Conservation (phyloP, 2,888 invertebrate genomes). For the Amblyjoppa fuscipennis region DNA sequence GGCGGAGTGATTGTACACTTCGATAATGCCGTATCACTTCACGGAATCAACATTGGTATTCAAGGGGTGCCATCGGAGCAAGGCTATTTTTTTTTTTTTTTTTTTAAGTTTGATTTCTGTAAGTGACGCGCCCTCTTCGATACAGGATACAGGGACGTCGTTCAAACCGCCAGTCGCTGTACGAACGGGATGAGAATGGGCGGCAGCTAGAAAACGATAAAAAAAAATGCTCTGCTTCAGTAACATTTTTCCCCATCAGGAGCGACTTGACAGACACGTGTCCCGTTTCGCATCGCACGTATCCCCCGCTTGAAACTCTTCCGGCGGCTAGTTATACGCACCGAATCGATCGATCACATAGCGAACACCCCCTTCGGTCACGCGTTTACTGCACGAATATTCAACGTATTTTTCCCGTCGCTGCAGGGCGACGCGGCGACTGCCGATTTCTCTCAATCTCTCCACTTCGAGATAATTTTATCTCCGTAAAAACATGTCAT, state of each 20-base stretch:
- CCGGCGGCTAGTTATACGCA: slow-evolving; percentile 47
- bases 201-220: slow-evolving; percentile 3
- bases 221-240: slow-evolving; percentile 31
- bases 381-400: not conserved
- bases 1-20: not conserved
- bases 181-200: not conserved
- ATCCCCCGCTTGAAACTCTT: slow-evolving; percentile 37
- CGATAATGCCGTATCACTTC: not conserved
- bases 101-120: slow-evolving; percentile 5
- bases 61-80: not conserved
- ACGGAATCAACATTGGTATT: not conserved
- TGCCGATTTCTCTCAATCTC: slow-evolving; percentile 3
- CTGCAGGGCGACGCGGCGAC: not conserved
- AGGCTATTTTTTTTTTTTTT: not conserved
- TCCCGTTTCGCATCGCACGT: slow-evolving; percentile 45
- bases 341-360: slow-evolving; percentile 54
- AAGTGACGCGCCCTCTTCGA: slow-evolving; percentile 15
- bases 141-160: slow-evolving; percentile 15
- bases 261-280: slow-evolving; percentile 54
- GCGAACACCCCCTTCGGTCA: not conserved
- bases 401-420: not conserved
- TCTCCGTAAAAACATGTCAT: not conserved
- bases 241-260: slow-evolving; percentile 28
- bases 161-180: slow-evolving; percentile 22
- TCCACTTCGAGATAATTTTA: slow-evolving; percentile 1